Evolutionary conservation across 1,140 invertebrate species (phyloP).

Genomic region (Meteorus sp.): DNA sequence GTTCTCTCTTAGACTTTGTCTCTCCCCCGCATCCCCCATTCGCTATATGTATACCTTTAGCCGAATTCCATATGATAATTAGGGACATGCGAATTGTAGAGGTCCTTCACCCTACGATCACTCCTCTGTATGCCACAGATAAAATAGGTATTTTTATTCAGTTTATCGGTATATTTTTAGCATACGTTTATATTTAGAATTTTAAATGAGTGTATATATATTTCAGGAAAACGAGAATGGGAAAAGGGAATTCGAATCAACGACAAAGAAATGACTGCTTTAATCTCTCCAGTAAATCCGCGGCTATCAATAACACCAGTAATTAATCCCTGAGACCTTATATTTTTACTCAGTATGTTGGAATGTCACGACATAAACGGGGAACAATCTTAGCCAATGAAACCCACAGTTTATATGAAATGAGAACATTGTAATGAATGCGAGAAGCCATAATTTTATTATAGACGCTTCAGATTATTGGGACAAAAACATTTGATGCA

Average conservation of each 20-base stretch:
- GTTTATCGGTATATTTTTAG: too few relatives aligned
- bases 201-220: too few relatives aligned
- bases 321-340: constrained; percentile 1
- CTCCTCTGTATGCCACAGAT: too few relatives aligned
- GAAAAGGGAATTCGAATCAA: too few relatives aligned
- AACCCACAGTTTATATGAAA: constrained; percentile 9
- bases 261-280: too few relatives aligned
- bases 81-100: constrained; percentile 3
- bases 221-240: constrained; percentile 12
- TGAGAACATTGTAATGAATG: not conserved
- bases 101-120: constrained; percentile 18
- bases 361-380: not conserved
- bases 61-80: constrained; percentile 18
- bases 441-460: too few relatives aligned
- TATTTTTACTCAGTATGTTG: not conserved
- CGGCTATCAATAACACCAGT: not conserved
- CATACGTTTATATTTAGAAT: too few relatives aligned
- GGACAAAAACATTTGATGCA: too few relatives aligned
- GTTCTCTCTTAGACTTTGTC: not conserved
- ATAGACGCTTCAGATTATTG: too few relatives aligned
- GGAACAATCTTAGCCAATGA: constrained; percentile 5
- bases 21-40: not conserved
- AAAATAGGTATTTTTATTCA: too few relatives aligned
- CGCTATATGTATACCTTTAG: not conserved
- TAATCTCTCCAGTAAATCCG: too few relatives aligned